Evolutionary conservation across 2,888 invertebrate genomes (phyloP), one percentile per base, ranked within the genome.

Genomic region (Poecilus cupreus): DNA sequence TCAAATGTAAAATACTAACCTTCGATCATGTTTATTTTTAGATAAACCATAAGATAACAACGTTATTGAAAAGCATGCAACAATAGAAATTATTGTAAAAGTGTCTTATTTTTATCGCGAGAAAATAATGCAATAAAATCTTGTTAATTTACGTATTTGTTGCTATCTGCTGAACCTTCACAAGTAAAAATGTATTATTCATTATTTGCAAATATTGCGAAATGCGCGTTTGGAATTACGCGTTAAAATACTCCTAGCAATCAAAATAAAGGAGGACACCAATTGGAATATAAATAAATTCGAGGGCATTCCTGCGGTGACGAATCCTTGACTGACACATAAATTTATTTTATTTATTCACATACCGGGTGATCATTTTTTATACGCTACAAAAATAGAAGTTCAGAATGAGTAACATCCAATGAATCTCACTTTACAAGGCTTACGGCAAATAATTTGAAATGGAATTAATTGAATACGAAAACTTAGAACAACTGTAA

Each of bases 191-290:
- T 68, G 37, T 32, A 68, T 68, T 68, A 68, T 68, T 68, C 64
- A 68, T 68, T 37, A 72, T 72, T 72, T 72, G 72, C 72, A 72
- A 24, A 46, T 18, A 37, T 72, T 72, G 72, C 22, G 72, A 72
- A 72, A 72, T 22, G 24, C 20, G 4, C 18, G 10, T 22, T 68
- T 37, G 16, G 64, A 43, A 43, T 46, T 72, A 72, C 72, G 72
- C 72, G 46, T 20, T 46, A n/a, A 43, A 72, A n/a, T 72, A 43
- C 24, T 70, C 18, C 24, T 72, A 46, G 43, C 32, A 46, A 46
- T 72, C 26, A 24, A 72, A 72, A 72, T 72, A 72, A 46, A 46
- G 22, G 72, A 72, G 46, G 46, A 72, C 72, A 20, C 43, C 60
- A 24, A 32, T 32, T 22, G 13, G 22, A 46, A 72, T 72, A 72